A percentile compares a stretch with the other conserved stretches of the same genome.
Conservation (phyloP, 2,113 vertebrate genomes). For the Hydropotes inermis region DNA sequence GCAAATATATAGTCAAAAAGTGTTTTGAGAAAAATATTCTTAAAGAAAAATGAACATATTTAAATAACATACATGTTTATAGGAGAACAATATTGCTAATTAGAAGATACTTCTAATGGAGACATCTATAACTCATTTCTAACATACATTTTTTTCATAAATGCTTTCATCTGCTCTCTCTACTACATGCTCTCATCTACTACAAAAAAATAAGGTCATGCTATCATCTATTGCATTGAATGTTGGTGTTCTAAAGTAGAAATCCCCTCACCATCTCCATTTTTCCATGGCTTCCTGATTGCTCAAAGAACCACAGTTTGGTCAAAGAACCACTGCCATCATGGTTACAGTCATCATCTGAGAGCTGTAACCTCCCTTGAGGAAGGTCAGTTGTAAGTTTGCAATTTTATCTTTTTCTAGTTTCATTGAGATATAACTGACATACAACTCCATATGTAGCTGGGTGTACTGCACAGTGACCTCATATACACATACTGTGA, state of each 20-base stretch:
- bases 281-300: neutral
- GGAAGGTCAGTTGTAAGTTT: neutral
- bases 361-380: fast-evolving
- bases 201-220: neutral
- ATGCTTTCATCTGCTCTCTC: too few relatives aligned
- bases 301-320: neutral
- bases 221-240: too few relatives aligned
- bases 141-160: neutral
- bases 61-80: neutral
- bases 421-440: neutral
- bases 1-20: neutral
- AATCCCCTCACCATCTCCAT: neutral
- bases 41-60: neutral
- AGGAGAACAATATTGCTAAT: neutral
- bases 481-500: neutral
- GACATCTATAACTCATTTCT: neutral
- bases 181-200: neutral
- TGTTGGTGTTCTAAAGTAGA: too few relatives aligned
- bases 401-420: neutral
- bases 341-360: neutral
- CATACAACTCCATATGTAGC: neutral
- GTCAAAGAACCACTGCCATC: neutral
- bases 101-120: neutral
- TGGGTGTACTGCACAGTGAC: neutral
- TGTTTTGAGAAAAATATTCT: neutral